phyloP scores from a whole-genome alignment of 2,797 vertebrate species.

The Heteromormyrus szaboi region DNA sequence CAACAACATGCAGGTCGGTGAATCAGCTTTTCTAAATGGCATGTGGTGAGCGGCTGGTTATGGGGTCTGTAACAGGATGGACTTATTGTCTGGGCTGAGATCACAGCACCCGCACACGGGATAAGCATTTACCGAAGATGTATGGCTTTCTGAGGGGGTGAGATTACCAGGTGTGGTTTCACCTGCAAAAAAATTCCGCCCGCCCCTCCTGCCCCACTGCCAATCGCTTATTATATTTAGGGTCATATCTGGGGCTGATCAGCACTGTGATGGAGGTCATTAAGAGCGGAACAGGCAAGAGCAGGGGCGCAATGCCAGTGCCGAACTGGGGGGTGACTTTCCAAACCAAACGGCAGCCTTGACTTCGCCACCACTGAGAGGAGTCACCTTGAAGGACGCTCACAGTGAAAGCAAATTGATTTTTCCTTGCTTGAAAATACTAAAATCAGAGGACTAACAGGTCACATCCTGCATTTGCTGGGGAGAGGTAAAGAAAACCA shows the following conservation, averaged over 20 bases:
- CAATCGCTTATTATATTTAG: background rate
- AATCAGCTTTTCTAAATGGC: background rate
- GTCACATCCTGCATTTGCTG: background rate
- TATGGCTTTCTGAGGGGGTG: background rate
- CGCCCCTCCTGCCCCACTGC: background rate
- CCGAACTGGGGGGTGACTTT: background rate
- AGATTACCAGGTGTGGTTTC: background rate
- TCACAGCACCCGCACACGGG: background rate
- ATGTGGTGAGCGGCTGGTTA: background rate
- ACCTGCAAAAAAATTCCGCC: background rate
- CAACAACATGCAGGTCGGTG: background rate
- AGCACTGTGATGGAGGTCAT: background rate
- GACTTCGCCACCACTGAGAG: background rate
- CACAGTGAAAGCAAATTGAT: background rate
- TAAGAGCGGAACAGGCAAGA: background rate
- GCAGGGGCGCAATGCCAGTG: background rate
- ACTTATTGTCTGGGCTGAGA: background rate
- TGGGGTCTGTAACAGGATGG: background rate
- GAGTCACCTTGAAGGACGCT: background rate
- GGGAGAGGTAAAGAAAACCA: background rate
- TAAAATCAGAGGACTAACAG: background rate
- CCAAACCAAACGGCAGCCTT: constrained; percentile 9
- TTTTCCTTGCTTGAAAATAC: background rate
- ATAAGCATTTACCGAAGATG: background rate
- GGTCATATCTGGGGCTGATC: background rate